Conservation (phyloP, 2,113 vertebrate genomes). For the Psittacula cyanocephala region DNA sequence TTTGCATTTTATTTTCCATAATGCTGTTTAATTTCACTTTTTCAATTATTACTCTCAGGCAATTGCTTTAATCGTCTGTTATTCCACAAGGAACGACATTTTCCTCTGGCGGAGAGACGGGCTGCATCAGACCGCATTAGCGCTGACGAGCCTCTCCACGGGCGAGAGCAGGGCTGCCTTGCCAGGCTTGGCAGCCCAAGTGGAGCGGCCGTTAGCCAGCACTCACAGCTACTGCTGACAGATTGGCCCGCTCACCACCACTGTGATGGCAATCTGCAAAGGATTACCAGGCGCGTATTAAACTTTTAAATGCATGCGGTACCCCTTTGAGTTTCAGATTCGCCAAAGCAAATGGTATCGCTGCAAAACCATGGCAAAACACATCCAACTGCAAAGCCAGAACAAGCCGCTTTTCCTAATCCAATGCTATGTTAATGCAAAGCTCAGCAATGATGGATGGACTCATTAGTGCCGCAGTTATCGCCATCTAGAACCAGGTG, state of each 20-base stretch:
- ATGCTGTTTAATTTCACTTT: constrained; percentile 68
- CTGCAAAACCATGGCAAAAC: constrained; percentile 20
- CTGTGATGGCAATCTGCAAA: constrained; percentile 55
- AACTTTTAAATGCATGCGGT: background rate
- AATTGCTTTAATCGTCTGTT: constrained; percentile 75
- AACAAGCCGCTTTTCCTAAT: constrained; percentile 54
- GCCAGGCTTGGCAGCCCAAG: constrained; percentile 61
- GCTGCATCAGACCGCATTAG: constrained; percentile 51
- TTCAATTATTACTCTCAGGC: constrained; percentile 72
- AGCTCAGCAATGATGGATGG: constrained; percentile 73
- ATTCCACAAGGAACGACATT: constrained; percentile 66
- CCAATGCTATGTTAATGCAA: constrained; percentile 48
- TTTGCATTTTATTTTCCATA: constrained; percentile 71
- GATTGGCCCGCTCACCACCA: constrained; percentile 46
- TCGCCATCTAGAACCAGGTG: constrained; percentile 65
- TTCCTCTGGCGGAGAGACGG: constrained; percentile 59
- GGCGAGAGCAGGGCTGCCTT: constrained; percentile 34
- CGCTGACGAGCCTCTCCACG: constrained; percentile 49
- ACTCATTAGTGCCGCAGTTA: constrained; percentile 73
- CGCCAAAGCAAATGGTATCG: constrained; percentile 58
- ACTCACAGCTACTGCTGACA: constrained; percentile 56
- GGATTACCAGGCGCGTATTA: constrained; percentile 50
- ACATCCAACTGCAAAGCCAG: constrained; percentile 3
- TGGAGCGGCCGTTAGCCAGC: constrained; percentile 58
- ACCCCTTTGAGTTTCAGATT: constrained; percentile 20